Base-by-base conservation (phyloP, 2,113 vertebrate genomes). In the Penelope pileata region DNA sequence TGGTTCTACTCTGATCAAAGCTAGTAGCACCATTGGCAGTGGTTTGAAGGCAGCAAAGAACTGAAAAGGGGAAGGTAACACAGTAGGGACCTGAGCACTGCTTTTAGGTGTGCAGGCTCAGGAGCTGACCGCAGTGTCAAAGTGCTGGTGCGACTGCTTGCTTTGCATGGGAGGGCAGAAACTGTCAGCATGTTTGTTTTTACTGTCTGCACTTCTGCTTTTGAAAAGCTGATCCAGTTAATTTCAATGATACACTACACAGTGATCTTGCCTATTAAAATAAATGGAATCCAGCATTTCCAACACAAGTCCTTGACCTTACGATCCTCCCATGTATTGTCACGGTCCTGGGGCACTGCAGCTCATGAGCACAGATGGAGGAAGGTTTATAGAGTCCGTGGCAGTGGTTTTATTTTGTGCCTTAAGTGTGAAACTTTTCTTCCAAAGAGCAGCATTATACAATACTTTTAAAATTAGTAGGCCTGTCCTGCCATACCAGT, bases 121-220 rank as follows among this genome's bases (percentile, higher is more conserved):
- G 53, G 80, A 95, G 66, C 60, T 72, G 76, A 93, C 0, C 5
- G 68, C 83, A 88, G 68, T 72, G 88, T 53, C 69, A 51, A 90
- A 94, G 73, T 62, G 40, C 77, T 91, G 90, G 88, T 91, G 66
- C 68, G 77, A 84, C 85, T 82, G 47, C 63, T 92, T 90, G 43
- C 29, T 86, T 93, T 91, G 82, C 69, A 66, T 64, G 66, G 81
- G 36, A 59, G 64, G 26, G 74, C 81, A 83, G 73, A 81, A 36
- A 29, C 88, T 91, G 94, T 95, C 86, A 93, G 82, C 93, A 94
- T 66, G 3, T 90, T 94, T 94, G 74, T 83, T 97, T 93, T 95
- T 88, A 62, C 53, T 93, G 82, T 90, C 80, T 2, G 10, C 73
- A 59, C 73, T 94, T 34, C 87, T 68, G 69, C 90, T 94, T 96